Evolutionary conservation across 2,888 invertebrate species (phyloP), one percentile per base, ranked within the genome.

Genomic region (Callimorpha dominula): DNA sequence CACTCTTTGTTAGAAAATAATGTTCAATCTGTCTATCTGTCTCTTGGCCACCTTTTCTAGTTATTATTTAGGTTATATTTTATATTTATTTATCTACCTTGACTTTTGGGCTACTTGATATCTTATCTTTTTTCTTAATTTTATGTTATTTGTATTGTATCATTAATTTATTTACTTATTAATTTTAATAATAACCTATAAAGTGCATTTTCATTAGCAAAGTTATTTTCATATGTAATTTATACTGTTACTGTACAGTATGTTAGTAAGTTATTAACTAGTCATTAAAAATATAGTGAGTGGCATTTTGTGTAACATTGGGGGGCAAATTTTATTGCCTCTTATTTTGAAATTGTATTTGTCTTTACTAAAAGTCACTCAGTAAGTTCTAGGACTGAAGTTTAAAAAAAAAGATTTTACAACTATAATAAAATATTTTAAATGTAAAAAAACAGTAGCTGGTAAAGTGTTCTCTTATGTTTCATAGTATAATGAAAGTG

Each of bases 1-100:
- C 85, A 89, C 82, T 87, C 82, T 85, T 90, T 90, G 85, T 88
- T 88, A 88, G 89, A 89, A 90, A 91, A 88, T 88, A 84, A 84
- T 74, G 70, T 73, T 79, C 78, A 75, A 77, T 78, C 72, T 68
- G 75, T 75, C 71, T 71, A 70, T n/a, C n/a, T 82, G 73, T 77
- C 71, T 80, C 75, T 77, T 74, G 20, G 14, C 6, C 31, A 20
- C 4, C 12, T 31, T 20, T 57, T 4, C 57, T 31, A 20, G 4
- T 73, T 50, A 68, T 64, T 65, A n/a, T 76, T 31, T 31, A 31
- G 74, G 78, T 76, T 71, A 81, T 73, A 75, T 80, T 75, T n/a
- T n/a, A n/a, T 42, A 78, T 73, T 72, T 60, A 71, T 60, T 71
- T 68, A 46, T 66, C 64, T 46, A 4, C 4, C 0, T 46, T 31